Evolutionary conservation across 2,797 vertebrate species (phyloP).

Genomic region (Anomalospiza imberbis): DNA sequence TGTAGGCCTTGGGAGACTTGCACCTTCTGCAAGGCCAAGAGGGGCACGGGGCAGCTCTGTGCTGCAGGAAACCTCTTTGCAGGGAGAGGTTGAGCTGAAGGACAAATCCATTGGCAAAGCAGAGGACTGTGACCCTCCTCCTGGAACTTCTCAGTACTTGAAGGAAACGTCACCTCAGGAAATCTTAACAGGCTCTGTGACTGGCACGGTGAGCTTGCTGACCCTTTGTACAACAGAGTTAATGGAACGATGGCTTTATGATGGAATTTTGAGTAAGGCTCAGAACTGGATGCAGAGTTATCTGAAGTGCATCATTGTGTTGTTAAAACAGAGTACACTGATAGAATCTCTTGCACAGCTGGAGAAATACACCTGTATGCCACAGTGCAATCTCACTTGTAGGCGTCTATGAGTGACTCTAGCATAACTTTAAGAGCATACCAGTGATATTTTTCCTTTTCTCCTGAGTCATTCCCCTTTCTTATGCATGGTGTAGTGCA

Average conservation of each 20-base stretch:
- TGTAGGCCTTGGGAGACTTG: neutral
- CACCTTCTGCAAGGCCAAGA: neutral
- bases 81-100: neutral
- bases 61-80: neutral
- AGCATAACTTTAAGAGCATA: neutral
- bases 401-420: neutral
- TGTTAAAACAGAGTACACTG: neutral
- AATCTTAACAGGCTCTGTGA: neutral
- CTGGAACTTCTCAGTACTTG: neutral
- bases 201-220: neutral
- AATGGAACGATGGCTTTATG: neutral
- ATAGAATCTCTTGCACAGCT: neutral
- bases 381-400: neutral
- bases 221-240: neutral
- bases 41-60: fast-evolving
- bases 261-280: neutral
- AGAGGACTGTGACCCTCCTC: neutral
- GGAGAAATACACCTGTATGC: neutral
- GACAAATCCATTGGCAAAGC: neutral
- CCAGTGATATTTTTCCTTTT: neutral
- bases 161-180: neutral
- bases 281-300: neutral
- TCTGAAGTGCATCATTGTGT: fast-evolving
- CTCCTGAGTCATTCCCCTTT: neutral
- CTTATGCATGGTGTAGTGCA: neutral